Base-by-base conservation (phyloP, 2,113 vertebrate genomes). In the Andinoacara biseriatus region DNA sequence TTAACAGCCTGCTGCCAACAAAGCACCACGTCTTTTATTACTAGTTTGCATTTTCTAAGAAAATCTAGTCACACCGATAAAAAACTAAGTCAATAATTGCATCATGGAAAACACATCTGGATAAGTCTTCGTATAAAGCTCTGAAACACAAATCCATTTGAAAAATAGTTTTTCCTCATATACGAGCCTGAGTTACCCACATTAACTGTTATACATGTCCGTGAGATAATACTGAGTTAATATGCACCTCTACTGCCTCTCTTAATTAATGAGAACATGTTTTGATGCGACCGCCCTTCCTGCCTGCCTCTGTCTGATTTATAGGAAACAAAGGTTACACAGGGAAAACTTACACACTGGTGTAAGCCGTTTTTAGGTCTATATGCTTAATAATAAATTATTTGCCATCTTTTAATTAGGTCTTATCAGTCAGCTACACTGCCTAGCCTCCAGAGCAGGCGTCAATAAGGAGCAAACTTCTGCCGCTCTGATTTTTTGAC, bases 401-500 rank as follows among this genome's bases (percentile, higher is more conserved):
- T 85, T 78, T 74, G 56, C 57, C 57, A 81, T 87, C 14, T 80
- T 78, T 87, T 77, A 49, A 57, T 61, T 46, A 78, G 38, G 33
- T 29, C 63, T 74, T 61, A 76, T 72, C 74, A 38, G 84, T 83
- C 60, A 43, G 74, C 35, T 35, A 46, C 54, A 65, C 24, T 56
- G 62, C 80, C 62, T 26, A 49, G 74, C 52, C 46, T 40, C 74
- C 15, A 72, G 52, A 81, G 46, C 43, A 59, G 58, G 60, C 57
- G 76, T 96, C 95, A 98, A 95, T 98, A 98, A 80, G 97, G 97
- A 95, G 97, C 96, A 94, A 97, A 98, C 95, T 98, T 98, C 95
- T 98, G 97, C 78, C 97, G 95, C 74, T 98, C 97, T 46, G 97
- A 97, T 94, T 98, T 98, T 96, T 97, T 98, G 89, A 96, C 78